Percentiles rank a stretch among this genome's conserved stretches.
Evolutionary conservation across 1,140 invertebrate genomes (phyloP).

Genomic region (Caenorhabditis briggsae): DNA sequence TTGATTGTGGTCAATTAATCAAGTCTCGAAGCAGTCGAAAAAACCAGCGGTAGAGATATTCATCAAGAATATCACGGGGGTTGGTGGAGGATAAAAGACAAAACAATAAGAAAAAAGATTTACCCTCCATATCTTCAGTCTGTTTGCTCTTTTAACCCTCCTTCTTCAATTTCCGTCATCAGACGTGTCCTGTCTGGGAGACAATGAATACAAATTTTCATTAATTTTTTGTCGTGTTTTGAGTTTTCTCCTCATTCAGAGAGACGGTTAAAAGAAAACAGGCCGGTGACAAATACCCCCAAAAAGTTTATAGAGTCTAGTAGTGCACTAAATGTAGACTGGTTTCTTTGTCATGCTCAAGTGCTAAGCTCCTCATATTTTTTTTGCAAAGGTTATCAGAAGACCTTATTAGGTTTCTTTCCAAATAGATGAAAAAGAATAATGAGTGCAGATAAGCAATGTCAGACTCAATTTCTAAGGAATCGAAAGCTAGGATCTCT

Average conservation of each 20-base stretch:
- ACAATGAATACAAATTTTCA: constrained; percentile 14
- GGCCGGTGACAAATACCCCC: not conserved
- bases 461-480: no score
- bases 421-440: no score
- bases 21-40: not conserved
- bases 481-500: no score
- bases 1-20: constrained; percentile 36
- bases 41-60: constrained; percentile 25
- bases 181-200: not conserved
- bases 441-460: no score
- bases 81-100: not conserved
- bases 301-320: no score
- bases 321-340: no score
- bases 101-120: no score
- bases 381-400: no score
- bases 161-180: not conserved
- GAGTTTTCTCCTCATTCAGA: not conserved
- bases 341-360: no score
- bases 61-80: constrained; percentile 23
- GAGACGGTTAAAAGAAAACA: not conserved
- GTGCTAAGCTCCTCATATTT: no score
- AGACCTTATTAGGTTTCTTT: no score
- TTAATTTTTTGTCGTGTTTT: constrained; percentile 2
- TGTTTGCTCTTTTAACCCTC: not conserved
- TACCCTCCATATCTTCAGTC: not conserved